A percentile compares a stretch with the other conserved stretches of the same genome.
phyloP scores from a whole-genome alignment of 2,113 vertebrate species.

The Athene cunicularia region DNA sequence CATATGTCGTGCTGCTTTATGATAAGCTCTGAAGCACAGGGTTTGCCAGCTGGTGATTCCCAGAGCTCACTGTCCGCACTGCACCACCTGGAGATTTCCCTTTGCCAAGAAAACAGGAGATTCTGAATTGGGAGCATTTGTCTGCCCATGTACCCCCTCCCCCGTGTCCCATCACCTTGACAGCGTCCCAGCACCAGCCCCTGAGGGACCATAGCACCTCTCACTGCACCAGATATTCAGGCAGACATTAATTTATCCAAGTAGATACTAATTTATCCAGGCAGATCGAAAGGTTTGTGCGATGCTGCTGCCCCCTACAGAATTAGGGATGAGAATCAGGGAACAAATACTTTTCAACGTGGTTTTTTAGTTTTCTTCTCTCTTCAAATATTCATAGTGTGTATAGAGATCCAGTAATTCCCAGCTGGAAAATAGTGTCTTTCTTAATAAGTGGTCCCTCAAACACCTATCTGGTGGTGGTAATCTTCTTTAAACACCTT shows the following conservation, averaged over 20 bases:
- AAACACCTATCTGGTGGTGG: neutral
- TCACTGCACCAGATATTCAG: rapidly evolving
- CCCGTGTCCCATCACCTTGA: too few relatives aligned
- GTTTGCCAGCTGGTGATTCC: rapidly evolving
- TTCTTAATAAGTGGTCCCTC: neutral
- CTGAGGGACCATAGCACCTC: neutral
- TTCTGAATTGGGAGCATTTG: neutral
- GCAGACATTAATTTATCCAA: neutral
- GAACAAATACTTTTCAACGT: neutral
- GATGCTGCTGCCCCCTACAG: constrained; percentile 30
- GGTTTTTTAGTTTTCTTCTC: neutral
- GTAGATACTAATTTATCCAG: neutral
- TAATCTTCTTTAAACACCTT: neutral
- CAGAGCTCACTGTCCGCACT: neutral
- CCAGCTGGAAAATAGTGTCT: neutral
- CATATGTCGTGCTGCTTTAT: rapidly evolving
- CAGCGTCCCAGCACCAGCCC: neutral
- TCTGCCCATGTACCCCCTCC: neutral
- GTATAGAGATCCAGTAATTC: neutral
- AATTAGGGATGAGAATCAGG: neutral
- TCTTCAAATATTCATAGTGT: rapidly evolving
- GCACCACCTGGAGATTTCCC: neutral
- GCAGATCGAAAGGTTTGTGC: rapidly evolving
- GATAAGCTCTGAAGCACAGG: rapidly evolving
- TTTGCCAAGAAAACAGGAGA: neutral